A percentile compares a stretch with the other conserved stretches of the same genome.
phyloP scores from a whole-genome alignment of 1,140 invertebrate genomes.

The Caenorhabditis briggsae region DNA sequence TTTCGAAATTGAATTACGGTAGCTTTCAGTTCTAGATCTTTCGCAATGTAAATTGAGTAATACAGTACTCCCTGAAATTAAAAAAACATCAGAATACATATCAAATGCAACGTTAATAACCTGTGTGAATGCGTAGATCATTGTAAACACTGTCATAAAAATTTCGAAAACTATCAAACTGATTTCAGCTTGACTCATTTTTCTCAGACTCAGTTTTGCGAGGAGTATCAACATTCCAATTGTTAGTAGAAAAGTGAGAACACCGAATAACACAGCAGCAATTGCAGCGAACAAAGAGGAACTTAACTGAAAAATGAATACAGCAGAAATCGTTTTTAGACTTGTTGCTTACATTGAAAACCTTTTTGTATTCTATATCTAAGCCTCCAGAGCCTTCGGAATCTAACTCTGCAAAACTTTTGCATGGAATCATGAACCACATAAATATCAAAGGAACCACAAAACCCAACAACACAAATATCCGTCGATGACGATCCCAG shows the following conservation, averaged over 20 bases:
- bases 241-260: constrained; percentile 21
- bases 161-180: constrained; percentile 50
- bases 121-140: constrained; percentile 50
- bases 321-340: neutral
- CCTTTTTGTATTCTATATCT: constrained; percentile 30
- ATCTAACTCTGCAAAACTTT: constrained; percentile 25
- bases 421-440: constrained; percentile 38
- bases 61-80: constrained; percentile 39
- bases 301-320: neutral
- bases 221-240: constrained; percentile 26
- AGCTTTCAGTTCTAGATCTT: constrained; percentile 28
- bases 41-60: constrained; percentile 36
- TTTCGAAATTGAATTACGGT: constrained; percentile 26
- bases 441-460: constrained; percentile 23
- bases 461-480: neutral
- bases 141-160: constrained; percentile 36
- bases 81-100: neutral
- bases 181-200: constrained; percentile 17
- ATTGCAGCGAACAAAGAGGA: constrained; percentile 54
- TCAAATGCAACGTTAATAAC: neutral
- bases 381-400: constrained; percentile 29
- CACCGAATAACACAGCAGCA: constrained; percentile 30
- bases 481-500: constrained; percentile 8
- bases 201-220: constrained; percentile 7
- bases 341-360: neutral